Base-by-base conservation (phyloP, 1,140 invertebrate species). In the Colletes gigas region DNA sequence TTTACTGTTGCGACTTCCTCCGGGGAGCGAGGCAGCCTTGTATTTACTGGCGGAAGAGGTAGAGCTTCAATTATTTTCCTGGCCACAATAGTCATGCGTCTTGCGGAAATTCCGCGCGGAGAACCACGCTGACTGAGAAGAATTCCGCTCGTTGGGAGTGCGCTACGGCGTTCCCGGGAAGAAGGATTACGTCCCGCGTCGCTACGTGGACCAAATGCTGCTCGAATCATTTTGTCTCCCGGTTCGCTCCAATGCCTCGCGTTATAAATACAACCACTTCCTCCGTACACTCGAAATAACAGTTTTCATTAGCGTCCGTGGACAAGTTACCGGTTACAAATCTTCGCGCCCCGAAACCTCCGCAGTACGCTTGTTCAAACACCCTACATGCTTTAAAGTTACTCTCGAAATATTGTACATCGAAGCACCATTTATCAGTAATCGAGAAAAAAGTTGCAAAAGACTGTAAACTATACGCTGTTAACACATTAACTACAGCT, bases 1-100 rank as follows among this genome's bases (percentile, higher is more conserved):
- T 81, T 81, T 81, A 81, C 55, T 57, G 60, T 73, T 60, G 77
- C 52, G 52, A 79, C 60, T 79, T 79, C 77, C 69, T 73, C 41
- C 21, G 0, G 19, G 50, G 19, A 19, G 47, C 4, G 10, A 14
- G 17, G 59, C 14, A 69, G 77, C 60, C 60, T 50, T 78, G 44
- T 73, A 73, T 73, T 72, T 73, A 73, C 59, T 47, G 41, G 68
- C 68, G 30, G 41, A 65, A 55, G 50, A 65, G 60, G 60, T 79
- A 67, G 78, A 75, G 52, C 72, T 81, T 75, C 78, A 81, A 81
- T 81, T 81, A 81, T 75, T 81, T 75, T 75, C 65, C 72, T 30
- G 44, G 72, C 63, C 65, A 70, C 78, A 81, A 81, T 75, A 81
- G 72, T 62, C 69, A 17, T 65, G 77, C 77, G 69, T 79, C 77